Evolutionary conservation across 1,140 invertebrate genomes (phyloP).

Genomic region (Ceratosolen solmsi): DNA sequence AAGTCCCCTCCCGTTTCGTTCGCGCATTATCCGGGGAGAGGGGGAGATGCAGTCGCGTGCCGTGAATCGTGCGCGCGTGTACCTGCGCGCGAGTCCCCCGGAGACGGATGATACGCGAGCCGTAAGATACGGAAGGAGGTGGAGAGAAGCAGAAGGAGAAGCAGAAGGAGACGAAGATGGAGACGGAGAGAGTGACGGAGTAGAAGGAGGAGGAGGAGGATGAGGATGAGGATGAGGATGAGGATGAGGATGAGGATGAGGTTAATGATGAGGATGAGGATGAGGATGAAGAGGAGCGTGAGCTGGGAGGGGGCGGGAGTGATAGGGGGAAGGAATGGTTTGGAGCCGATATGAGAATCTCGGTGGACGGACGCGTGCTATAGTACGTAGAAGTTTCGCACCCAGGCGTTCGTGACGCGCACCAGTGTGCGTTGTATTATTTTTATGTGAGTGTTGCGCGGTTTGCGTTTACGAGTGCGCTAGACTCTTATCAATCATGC

Average conservation of each 20-base stretch:
- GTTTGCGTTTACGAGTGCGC: neutral
- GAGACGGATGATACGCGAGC: neutral
- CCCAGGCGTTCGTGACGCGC: too few relatives aligned
- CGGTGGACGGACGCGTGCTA: too few relatives aligned
- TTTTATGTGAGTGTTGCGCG: too few relatives aligned
- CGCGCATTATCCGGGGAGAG: constrained; percentile 9
- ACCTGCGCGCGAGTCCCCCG: constrained; percentile 45
- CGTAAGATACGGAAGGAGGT: neutral
- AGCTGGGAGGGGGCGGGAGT: constrained; percentile 41
- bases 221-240: neutral
- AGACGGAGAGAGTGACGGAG: constrained; percentile 54
- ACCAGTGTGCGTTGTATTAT: too few relatives aligned
- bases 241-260: constrained; percentile 53
- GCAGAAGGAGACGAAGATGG: neutral
- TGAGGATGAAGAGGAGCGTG: constrained; percentile 47
- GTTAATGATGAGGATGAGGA: neutral
- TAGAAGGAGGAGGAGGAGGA: neutral
- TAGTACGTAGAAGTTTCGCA: too few relatives aligned
- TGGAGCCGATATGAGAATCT: too few relatives aligned
- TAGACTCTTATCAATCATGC: neutral
- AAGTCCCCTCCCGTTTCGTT: constrained; percentile 29
- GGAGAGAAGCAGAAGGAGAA: neutral
- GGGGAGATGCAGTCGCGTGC: constrained; percentile 51
- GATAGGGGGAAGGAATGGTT: neutral
- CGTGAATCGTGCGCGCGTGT: constrained; percentile 9